Evolutionary conservation across 2,113 vertebrate genomes (phyloP), one percentile per base, ranked within the genome.

Genomic region (Neodontobutis hainanensis): DNA sequence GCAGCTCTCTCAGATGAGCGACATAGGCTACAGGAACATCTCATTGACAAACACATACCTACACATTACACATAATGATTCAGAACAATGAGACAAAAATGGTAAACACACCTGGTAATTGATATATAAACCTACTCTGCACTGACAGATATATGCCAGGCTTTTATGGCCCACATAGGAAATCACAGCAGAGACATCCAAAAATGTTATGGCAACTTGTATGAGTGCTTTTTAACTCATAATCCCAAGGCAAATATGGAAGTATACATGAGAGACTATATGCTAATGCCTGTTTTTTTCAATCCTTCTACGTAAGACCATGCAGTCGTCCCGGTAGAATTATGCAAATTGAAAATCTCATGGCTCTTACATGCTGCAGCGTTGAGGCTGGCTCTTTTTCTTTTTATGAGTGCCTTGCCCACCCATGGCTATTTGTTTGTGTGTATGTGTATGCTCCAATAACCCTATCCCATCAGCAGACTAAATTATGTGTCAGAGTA

Each of bases 321-420:
- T 80, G 61, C 65, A 74, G 72, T 70, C 58, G 51, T 38, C n/a
- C n/a, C 7, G 14, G 50, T 66, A 44, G 68, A 80, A 78, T 75
- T 78, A 80, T 81, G 84, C 80, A 83, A 82, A 80, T 47, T 65
- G 51, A 78, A 77, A 74, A 52, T 82, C 65, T 75, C 8, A 4
- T 49, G 61, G 66, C 63, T 75, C 46, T 68, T 34, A 11, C n/a
- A 19, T 65, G 65, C 61, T 87, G 75, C 70, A 60, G 49, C 12
- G 14, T 70, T 55, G 50, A 82, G 77, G 65, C 67, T 48, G 58
- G 48, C 53, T 55, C 65, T 80, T 77, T 27, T 27, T 32, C 19
- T 56, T 70, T 80, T 82, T 76, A 68, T 35, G 56, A 77, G 68
- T 65, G 59, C 77, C 63, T 61, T 73, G 19, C 65, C 61, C 75